Percentiles rank a stretch among this genome's conserved stretches.
Evolutionary conservation across 2,888 invertebrate species (phyloP).

Genomic region (Epirrhoe tristata): DNA sequence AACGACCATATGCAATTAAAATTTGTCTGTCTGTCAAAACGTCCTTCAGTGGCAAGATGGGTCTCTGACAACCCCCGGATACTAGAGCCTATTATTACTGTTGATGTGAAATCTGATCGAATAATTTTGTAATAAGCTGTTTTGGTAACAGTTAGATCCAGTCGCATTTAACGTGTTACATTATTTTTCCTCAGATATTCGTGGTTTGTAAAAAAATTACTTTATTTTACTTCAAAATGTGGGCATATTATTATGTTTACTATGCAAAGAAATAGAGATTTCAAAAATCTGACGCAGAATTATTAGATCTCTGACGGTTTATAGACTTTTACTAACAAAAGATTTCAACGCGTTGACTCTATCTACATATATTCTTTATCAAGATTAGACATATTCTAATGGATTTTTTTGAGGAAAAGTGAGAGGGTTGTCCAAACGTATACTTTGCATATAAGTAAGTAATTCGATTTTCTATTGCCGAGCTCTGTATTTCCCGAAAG

Average conservation of each 20-base stretch:
- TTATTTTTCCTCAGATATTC: background rate
- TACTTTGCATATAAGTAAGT: background rate
- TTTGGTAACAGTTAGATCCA: slow-evolving; percentile 11
- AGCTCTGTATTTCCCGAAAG: too few relatives aligned
- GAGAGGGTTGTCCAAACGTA: background rate
- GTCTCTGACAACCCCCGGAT: slow-evolving; percentile 62
- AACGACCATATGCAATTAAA: slow-evolving; percentile 69
- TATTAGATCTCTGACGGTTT: too few relatives aligned
- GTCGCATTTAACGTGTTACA: slow-evolving; percentile 34
- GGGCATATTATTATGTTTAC: too few relatives aligned
- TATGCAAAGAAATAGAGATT: too few relatives aligned
- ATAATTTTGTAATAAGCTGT: slow-evolving; percentile 29
- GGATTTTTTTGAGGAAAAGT: too few relatives aligned
- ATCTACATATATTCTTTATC: background rate
- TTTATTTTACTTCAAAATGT: too few relatives aligned
- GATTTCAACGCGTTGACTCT: background rate
- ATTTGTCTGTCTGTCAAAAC: slow-evolving; percentile 77
- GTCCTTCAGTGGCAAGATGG: slow-evolving; percentile 74
- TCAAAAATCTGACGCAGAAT: too few relatives aligned
- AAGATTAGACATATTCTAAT: background rate
- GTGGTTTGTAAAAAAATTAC: too few relatives aligned
- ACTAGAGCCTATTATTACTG: slow-evolving; percentile 73
- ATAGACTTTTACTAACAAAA: background rate
- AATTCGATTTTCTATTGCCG: too few relatives aligned
- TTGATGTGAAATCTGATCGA: slow-evolving; percentile 39